phyloP scores from a whole-genome alignment of 2,113 vertebrate genomes.

The Platichthys stellatus region DNA sequence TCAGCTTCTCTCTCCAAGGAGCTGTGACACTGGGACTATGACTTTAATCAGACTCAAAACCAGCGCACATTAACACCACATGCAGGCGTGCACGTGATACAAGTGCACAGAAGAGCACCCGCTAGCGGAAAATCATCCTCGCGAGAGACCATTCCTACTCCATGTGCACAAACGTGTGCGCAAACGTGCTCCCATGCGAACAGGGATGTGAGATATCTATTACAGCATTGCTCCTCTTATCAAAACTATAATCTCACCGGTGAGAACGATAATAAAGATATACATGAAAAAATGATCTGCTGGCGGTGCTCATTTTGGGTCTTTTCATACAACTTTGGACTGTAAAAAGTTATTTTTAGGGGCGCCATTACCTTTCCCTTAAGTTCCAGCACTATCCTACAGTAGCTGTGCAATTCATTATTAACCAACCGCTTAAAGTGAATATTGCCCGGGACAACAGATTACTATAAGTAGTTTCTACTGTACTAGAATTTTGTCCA shows the following conservation, averaged over 20 bases:
- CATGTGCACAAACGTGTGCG: background rate
- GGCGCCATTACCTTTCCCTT: too few species aligned
- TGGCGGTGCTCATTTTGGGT: too few species aligned
- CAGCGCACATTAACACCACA: background rate
- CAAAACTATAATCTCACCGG: background rate
- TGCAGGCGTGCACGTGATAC: background rate
- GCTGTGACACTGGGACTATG: constrained; percentile 4
- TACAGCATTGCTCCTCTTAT: background rate
- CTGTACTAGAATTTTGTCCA: too few species aligned
- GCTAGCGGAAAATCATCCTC: background rate
- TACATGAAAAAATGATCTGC: background rate
- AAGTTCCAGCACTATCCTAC: too few species aligned
- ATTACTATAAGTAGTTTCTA: too few species aligned
- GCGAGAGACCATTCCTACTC: background rate
- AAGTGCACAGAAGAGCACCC: background rate
- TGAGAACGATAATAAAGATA: background rate
- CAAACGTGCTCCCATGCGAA: background rate
- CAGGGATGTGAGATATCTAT: background rate
- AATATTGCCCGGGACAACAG: too few species aligned
- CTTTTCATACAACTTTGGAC: too few species aligned
- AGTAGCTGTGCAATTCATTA: too few species aligned
- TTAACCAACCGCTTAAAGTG: too few species aligned
- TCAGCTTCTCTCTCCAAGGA: constrained; percentile 31
- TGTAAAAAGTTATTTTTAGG: too few species aligned
- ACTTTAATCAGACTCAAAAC: background rate